phyloP scores from a whole-genome alignment of 2,113 vertebrate species.

The Aptenodytes patagonicus region DNA sequence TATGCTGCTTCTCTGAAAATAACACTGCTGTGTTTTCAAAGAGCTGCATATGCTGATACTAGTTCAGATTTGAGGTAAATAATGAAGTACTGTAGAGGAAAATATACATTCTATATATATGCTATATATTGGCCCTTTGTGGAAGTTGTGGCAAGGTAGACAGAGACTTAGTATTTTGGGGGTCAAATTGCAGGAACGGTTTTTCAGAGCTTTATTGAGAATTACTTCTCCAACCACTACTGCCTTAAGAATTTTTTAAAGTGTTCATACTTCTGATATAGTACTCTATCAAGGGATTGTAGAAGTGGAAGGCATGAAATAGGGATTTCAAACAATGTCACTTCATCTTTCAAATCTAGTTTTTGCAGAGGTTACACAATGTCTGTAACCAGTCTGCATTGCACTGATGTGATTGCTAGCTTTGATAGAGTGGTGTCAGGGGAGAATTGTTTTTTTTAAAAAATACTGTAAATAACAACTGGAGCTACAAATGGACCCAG shows the following conservation, averaged over 20 bases:
- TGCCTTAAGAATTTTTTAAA: neutral
- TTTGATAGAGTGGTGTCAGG: neutral
- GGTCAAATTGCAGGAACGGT: neutral
- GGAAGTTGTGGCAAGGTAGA: neutral
- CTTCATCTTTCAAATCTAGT: neutral
- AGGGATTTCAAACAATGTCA: neutral
- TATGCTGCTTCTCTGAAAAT: neutral
- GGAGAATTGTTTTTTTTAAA: neutral
- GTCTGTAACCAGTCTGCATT: neutral
- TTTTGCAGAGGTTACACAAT: neutral
- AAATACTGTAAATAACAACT: neutral
- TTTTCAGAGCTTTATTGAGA: neutral
- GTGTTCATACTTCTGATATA: neutral
- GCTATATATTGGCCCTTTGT: neutral
- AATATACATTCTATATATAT: neutral
- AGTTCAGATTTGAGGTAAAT: neutral
- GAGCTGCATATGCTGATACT: neutral
- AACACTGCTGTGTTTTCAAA: neutral
- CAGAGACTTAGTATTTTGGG: neutral
- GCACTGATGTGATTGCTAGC: neutral
- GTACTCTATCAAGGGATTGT: neutral
- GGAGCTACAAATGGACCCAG: neutral
- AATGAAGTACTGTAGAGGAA: neutral
- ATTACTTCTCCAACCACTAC: neutral
- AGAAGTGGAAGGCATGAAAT: neutral